phyloP scores from a whole-genome alignment of 1,140 invertebrate species.

The Riptortus pedestris region DNA sequence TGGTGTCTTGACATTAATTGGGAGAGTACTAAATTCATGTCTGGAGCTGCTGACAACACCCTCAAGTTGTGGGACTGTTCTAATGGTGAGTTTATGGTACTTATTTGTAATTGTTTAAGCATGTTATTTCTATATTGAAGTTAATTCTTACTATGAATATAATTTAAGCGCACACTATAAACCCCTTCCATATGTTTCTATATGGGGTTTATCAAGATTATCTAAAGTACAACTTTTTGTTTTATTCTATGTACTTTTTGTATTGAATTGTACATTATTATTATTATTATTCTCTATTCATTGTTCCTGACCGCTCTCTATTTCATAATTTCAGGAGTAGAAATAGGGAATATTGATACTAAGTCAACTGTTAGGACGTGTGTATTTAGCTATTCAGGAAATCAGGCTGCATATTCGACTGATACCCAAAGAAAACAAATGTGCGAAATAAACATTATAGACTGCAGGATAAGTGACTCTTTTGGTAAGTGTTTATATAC shows the following conservation, averaged over 20 bases:
- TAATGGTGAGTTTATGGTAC: slow-evolving; percentile 44
- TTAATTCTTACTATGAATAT: no score
- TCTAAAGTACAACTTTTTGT: neutral
- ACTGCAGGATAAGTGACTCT: slow-evolving; percentile 60
- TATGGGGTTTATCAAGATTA: neutral
- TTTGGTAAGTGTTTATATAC: slow-evolving; percentile 37
- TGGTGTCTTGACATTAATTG: slow-evolving; percentile 97
- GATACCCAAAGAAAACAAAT: slow-evolving; percentile 75
- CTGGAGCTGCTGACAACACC: slow-evolving; percentile 87
- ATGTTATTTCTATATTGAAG: no score
- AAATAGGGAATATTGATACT: slow-evolving; percentile 62
- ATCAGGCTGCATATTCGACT: slow-evolving; percentile 83
- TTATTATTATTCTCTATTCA: neutral
- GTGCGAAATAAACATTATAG: slow-evolving; percentile 81
- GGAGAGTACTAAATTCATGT: slow-evolving; percentile 83
- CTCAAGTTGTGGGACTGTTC: slow-evolving; percentile 82
- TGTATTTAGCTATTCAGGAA: slow-evolving; percentile 85
- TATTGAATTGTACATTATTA: neutral
- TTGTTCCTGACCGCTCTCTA: neutral
- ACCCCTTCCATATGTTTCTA: neutral
- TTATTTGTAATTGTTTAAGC: slow-evolving; percentile 6
- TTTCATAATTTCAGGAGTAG: slow-evolving; percentile 44
- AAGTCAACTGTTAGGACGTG: slow-evolving; percentile 85
- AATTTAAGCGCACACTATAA: neutral
- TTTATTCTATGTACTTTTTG: neutral